phyloP scores from a whole-genome alignment of 2,888 invertebrate genomes.

The Salpingus planirostris region DNA sequence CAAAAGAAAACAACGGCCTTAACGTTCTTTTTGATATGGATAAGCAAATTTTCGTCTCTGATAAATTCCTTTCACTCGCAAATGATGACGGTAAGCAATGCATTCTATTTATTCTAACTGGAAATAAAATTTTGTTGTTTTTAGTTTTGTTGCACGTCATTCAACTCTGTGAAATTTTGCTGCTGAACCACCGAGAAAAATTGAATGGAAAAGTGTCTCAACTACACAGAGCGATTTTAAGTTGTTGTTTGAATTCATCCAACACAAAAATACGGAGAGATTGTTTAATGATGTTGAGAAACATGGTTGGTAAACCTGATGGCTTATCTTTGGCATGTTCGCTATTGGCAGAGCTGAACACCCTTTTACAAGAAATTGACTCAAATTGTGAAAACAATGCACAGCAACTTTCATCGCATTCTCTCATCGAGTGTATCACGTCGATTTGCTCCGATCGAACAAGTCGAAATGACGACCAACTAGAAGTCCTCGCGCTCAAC shows the following conservation, averaged over 20 bases:
- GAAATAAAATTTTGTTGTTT: constrained; percentile 15
- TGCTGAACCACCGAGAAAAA: constrained; percentile 60
- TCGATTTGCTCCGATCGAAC: constrained; percentile 42
- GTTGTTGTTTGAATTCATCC: constrained; percentile 56
- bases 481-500: constrained; percentile 54
- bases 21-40: constrained; percentile 62
- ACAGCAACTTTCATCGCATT: constrained; percentile 33
- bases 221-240: constrained; percentile 64
- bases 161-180: constrained; percentile 61
- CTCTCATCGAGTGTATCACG: constrained; percentile 38
- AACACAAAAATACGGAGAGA: constrained; percentile 53
- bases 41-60: constrained; percentile 73
- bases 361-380: too few relatives aligned
- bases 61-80: constrained; percentile 66
- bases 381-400: too few relatives aligned
- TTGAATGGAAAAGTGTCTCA: constrained; percentile 55
- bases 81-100: constrained; percentile 51
- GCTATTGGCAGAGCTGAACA: constrained; percentile 53
- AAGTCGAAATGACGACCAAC: too few relatives aligned
- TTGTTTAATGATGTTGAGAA: constrained; percentile 52
- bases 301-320: constrained; percentile 50
- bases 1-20: constrained; percentile 45
- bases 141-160: constrained; percentile 60
- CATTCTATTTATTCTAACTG: not conserved
- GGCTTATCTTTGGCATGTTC: constrained; percentile 54